Conservation (phyloP, 2,797 vertebrate species). For the Brotula barbata region DNA sequence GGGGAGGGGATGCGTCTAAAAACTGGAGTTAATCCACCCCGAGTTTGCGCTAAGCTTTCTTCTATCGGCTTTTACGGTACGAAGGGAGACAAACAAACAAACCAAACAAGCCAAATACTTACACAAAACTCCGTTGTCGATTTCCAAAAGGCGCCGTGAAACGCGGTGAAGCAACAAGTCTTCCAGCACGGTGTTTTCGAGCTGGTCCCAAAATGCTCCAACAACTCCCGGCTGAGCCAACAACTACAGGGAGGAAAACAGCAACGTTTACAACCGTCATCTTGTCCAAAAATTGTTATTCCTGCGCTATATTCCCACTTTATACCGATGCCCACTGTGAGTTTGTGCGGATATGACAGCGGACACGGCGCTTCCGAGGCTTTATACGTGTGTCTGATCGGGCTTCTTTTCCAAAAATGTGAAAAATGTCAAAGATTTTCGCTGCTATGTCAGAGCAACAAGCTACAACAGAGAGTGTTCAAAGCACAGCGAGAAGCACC, state of each 20-base stretch:
- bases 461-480: conserved; percentile 73
- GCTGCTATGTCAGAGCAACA: conserved; percentile 76
- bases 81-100: conserved; percentile 50
- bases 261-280: conserved; percentile 87
- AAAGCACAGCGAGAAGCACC: conserved; percentile 75
- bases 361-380: conserved; percentile 61
- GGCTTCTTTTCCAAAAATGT: conserved; percentile 81
- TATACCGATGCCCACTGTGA: conserved; percentile 40
- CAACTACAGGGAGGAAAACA: conserved; percentile 86
- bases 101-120: conserved; percentile 67
- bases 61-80: conserved; percentile 35
- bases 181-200: conserved; percentile 85
- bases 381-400: conserved; percentile 73
- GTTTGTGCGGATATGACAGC: conserved; percentile 42
- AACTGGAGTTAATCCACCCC: conserved; percentile 24
- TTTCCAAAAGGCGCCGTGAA: conserved; percentile 52
- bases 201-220: conserved; percentile 91
- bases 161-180: conserved; percentile 90
- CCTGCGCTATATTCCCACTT: conserved; percentile 47
- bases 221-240: conserved; percentile 85
- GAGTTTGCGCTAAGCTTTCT: conserved; percentile 37
- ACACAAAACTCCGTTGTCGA: conserved; percentile 74
- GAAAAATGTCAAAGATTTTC: conserved; percentile 86
- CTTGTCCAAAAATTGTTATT: conserved; percentile 74
- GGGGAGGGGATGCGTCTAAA: not conserved